These are phyloP conservation scores for Chironomus tentans DNA, from an alignment of 2,888 invertebrate genomes.

Conservation along the genomic window DNA sequence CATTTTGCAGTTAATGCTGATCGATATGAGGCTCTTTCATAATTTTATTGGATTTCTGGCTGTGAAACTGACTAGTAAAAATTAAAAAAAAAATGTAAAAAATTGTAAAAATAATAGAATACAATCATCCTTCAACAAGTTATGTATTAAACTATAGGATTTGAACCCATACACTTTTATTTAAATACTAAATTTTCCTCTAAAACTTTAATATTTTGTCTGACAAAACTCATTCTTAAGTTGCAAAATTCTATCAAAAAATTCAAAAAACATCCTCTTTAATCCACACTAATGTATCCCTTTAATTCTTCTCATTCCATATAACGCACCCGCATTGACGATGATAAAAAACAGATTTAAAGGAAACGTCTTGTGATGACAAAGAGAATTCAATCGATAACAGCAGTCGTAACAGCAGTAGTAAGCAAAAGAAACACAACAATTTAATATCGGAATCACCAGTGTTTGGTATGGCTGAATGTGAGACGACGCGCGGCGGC, in stretches of 20 bases:
- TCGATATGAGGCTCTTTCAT: not conserved
- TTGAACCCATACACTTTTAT: too few species aligned
- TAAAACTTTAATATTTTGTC: too few species aligned
- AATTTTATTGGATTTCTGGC: not conserved
- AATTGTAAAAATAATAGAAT: too few species aligned
- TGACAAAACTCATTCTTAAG: too few species aligned
- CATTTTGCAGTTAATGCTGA: not conserved
- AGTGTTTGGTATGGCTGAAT: conserved; percentile 19
- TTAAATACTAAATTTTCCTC: too few species aligned
- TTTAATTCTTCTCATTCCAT: not conserved
- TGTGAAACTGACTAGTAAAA: too few species aligned
- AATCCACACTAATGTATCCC: not conserved
- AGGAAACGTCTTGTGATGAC: conserved; percentile 26
- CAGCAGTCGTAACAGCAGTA: not conserved
- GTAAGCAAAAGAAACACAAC: not conserved
- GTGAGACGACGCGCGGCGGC: not conserved
- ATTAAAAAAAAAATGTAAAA: too few species aligned
- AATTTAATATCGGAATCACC: conserved; percentile 12
- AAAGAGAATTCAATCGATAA: conserved; percentile 25
- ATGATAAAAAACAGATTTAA: not conserved
- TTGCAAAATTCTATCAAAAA: not conserved
- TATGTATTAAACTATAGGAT: too few species aligned
- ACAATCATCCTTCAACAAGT: too few species aligned
- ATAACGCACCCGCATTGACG: not conserved
- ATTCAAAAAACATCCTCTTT: not conserved